Conservation (phyloP, 2,888 invertebrate species). For the Tenthredo mesomela region DNA sequence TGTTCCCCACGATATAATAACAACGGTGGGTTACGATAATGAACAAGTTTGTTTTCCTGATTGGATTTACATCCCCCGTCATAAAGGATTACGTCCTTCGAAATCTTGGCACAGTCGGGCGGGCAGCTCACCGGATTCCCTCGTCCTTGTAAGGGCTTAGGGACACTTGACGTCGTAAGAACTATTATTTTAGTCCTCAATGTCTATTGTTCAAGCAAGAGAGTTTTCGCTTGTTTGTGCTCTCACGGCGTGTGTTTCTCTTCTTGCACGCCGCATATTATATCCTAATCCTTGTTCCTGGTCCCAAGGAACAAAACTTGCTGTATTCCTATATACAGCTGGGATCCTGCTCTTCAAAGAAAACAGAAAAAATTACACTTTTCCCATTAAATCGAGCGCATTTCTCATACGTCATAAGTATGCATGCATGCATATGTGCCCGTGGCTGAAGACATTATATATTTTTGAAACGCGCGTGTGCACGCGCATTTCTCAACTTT, state of each 20-base stretch:
- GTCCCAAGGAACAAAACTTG: not conserved
- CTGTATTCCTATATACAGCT: not conserved
- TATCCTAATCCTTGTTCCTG: not conserved
- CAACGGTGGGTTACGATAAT: slow-evolving; percentile 45
- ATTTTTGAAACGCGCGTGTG: slow-evolving; percentile 30
- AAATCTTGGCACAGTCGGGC: slow-evolving; percentile 44
- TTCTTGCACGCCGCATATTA: slow-evolving; percentile 1
- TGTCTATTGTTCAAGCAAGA: slow-evolving; percentile 41
- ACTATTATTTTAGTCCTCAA: slow-evolving; percentile 55
- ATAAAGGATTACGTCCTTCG: slow-evolving; percentile 45
- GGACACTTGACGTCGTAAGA: slow-evolving; percentile 55
- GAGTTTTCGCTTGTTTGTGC: slow-evolving; percentile 48
- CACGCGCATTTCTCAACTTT: slow-evolving; percentile 52
- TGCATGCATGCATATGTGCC: not conserved
- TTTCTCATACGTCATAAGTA: not conserved
- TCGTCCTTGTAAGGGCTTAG: slow-evolving; percentile 55
- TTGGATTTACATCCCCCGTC: slow-evolving; percentile 51
- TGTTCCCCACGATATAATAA: slow-evolving; percentile 2
- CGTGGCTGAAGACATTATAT: not conserved
- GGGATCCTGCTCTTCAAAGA: not conserved
- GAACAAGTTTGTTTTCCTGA: slow-evolving; percentile 51
- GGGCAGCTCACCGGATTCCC: slow-evolving; percentile 11
- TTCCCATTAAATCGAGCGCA: not conserved
- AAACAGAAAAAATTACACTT: not conserved
- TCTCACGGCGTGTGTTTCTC: slow-evolving; percentile 10